Evolutionary conservation across 2,888 invertebrate genomes (phyloP).

Genomic region (Caenorhabditis sp.): DNA sequence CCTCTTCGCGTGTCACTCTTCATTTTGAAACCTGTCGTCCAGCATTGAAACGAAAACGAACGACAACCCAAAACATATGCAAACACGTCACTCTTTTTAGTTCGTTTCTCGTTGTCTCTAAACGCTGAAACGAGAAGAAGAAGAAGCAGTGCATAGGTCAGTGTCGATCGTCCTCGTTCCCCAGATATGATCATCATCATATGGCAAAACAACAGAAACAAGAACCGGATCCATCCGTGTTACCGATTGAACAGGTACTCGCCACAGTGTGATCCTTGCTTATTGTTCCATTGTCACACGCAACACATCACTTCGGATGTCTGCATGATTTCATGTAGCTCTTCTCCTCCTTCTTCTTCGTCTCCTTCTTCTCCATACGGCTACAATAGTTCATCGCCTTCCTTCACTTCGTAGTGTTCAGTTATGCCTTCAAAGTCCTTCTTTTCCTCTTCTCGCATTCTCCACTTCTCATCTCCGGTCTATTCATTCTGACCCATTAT

Average conservation of each 20-base stretch:
- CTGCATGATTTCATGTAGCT: background rate
- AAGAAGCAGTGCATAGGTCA: conserved; percentile 15
- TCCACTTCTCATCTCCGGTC: background rate
- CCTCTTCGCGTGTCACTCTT: no score
- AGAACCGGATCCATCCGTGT: conserved; percentile 1
- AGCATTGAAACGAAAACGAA: no score
- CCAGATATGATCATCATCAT: conserved; percentile 11
- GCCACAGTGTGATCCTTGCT: background rate
- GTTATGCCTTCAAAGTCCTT: conserved; percentile 6
- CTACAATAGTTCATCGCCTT: background rate
- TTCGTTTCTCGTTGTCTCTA: background rate
- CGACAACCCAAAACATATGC: no score
- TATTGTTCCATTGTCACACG: background rate
- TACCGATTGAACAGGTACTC: conserved; percentile 4
- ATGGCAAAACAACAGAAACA: background rate
- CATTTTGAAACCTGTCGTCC: no score
- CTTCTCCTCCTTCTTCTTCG: background rate
- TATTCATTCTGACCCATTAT: conserved; percentile 1
- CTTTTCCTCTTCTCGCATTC: conserved; percentile 6
- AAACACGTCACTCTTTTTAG: no score
- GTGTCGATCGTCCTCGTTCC: conserved; percentile 1
- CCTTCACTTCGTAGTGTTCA: background rate
- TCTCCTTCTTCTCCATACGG: background rate
- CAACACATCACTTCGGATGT: background rate
- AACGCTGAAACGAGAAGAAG: background rate